phyloP scores from a whole-genome alignment of 2,113 vertebrate species.

The Oreochromis tanganicae region DNA sequence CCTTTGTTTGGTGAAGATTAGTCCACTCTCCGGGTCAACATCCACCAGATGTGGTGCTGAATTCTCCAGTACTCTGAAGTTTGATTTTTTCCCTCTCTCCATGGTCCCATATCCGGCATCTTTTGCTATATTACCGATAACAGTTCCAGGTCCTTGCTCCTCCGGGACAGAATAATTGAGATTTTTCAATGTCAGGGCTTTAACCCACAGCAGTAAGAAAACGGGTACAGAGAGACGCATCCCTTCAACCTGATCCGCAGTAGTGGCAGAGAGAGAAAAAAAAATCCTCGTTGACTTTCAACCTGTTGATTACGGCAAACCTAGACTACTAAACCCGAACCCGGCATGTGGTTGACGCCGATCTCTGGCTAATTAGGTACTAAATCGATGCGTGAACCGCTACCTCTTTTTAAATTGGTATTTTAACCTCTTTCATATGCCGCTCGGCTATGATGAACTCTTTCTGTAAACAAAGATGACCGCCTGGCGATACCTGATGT shows the following conservation, averaged over 20 bases:
- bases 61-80: conserved; percentile 95
- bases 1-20: conserved; percentile 95
- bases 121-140: conserved; percentile 95
- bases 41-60: conserved; percentile 93
- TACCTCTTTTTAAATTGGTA: conserved; percentile 1
- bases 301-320: conserved; percentile 78
- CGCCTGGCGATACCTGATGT: conserved; percentile 61
- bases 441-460: conserved; percentile 55
- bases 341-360: conserved; percentile 47
- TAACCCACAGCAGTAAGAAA: conserved; percentile 89
- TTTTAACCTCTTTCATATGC: conserved; percentile 58
- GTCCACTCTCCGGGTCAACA: conserved; percentile 93
- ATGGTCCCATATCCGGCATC: conserved; percentile 87
- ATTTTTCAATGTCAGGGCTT: conserved; percentile 93
- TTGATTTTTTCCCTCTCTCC: conserved; percentile 82
- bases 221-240: conserved; percentile 93
- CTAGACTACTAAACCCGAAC: conserved; percentile 47
- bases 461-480: conserved; percentile 72
- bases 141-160: conserved; percentile 92
- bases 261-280: conserved; percentile 43
- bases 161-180: conserved; percentile 96
- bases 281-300: conserved; percentile 70
- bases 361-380: conserved; percentile 41
- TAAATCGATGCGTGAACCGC: conserved; percentile 32
- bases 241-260: conserved; percentile 72